These are phyloP conservation scores for Porites divaricata DNA, from an alignment of 92 coral and sea anemone species.

Conservation along the genomic window DNA sequence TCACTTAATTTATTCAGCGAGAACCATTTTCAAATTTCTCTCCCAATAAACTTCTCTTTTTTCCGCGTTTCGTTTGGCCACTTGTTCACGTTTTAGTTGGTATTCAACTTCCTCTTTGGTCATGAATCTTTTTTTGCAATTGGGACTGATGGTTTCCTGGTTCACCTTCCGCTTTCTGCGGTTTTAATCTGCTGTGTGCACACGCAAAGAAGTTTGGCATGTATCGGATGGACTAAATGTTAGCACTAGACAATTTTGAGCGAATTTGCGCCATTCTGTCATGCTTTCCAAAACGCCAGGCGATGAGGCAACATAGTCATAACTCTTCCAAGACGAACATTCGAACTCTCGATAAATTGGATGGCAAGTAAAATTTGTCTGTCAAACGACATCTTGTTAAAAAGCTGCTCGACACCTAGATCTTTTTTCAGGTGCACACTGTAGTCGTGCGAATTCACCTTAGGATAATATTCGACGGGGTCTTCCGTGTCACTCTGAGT, in stretches of 20 bases:
- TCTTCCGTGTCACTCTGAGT: background rate
- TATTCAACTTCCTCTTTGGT: constrained; percentile 26
- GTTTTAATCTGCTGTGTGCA: background rate
- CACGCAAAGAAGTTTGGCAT: background rate
- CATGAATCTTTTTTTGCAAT: constrained; percentile 34
- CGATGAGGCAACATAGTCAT: constrained; percentile 6
- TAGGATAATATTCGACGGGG: background rate
- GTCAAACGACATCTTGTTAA: background rate
- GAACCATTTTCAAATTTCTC: constrained; percentile 15
- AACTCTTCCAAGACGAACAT: constrained; percentile 4
- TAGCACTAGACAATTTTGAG: constrained; percentile 17
- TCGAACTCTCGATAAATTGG: constrained; percentile 14
- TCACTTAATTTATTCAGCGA: too few species aligned
- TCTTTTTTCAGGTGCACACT: constrained; percentile 28
- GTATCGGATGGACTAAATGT: background rate
- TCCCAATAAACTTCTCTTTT: constrained; percentile 19
- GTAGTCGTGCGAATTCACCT: constrained; percentile 9
- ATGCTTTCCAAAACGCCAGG: background rate
- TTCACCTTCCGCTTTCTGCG: constrained; percentile 14
- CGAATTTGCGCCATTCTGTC: background rate
- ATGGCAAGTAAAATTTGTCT: constrained; percentile 24
- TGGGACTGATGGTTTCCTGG: background rate
- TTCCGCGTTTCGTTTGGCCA: constrained; percentile 16
- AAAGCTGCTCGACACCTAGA: constrained; percentile 2
- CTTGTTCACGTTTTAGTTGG: constrained; percentile 4